Base-by-base conservation (phyloP, 1,140 invertebrate species). In the Forficula auricularia region DNA sequence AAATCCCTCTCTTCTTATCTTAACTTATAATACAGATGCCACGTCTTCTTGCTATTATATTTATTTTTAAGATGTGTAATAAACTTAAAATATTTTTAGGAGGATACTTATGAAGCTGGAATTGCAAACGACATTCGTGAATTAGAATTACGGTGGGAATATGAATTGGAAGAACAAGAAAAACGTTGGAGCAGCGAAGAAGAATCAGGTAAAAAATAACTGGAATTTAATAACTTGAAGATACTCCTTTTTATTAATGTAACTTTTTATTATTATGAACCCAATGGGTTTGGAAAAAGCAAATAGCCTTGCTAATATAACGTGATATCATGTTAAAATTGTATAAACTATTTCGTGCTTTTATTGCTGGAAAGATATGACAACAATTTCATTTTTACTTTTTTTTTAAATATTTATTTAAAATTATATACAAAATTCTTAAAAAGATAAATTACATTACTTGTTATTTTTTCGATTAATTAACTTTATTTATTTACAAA, bases 111-210 rank as follows among this genome's bases (percentile, higher is more conserved):
- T 44, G 75, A 79, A 55, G 70, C 65, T 40, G 71, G 69, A 40
- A 74, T 77, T 38, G 75, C 71, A 13, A 72, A 77, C 50, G 75
- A 77, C 52, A 77, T 77, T 65, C 61, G 70, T 14, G 72, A 76
- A 51, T 58, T 77, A 16, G 75, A 77, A 55, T 55, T 75, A 30
- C 62, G 73, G 43, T 71, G 71, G 64, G 69, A 77, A 49, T 71
- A 69, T 42, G 74, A 78, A 53, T 52, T 77, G 16, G 71, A 76
- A 51, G 72, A 77, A 53, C 71, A 76, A 38, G 73, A 76, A 46
- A 72, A 72, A 46, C 61, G 66, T 34, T 75, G 72, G 72, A 73
- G 69, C 16, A 70, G 62, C 43, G 70, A 72, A 51, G 72, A 75
- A 43, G 69, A 74, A 42, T 46, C 50, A 6, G 38, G 40, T 15